Evolutionary conservation across 2,113 vertebrate species (phyloP), one percentile per base, ranked within the genome.

Genomic region (Pollimyrus isidori): DNA sequence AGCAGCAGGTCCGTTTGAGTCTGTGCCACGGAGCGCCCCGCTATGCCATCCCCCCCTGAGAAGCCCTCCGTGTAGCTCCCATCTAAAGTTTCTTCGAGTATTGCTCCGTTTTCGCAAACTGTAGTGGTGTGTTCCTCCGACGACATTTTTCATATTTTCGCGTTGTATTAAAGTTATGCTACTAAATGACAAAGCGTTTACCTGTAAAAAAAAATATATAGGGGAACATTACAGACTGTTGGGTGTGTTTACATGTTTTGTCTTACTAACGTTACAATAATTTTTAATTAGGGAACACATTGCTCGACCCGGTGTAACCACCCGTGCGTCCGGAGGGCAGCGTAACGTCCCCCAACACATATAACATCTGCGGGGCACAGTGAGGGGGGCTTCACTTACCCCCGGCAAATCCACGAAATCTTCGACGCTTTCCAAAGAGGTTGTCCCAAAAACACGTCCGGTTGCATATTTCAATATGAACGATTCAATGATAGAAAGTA

Each of bases 41-140:
- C 56, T 1, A 56, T 82, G 80, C 91, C 91, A 0, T 90, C 92
- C 87, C 94, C 93, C 90, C 93, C 93, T 48, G 94, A 92, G 5
- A 53, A 91, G 95, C 95, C 95, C 89, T 95, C 92, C 1, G 95
- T 94, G 91, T 93, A 94, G 90, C 92, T 94, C 95, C 95, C 95
- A 82, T 90, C 94, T 90, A 96, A 92, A 35, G 90, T 94, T 91
- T 94, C 94, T 3, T 93, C 94, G 6, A 89, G 90, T 49, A 93
- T 92, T 87, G 93, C 92, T 53, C 93, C 93, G 21, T 94, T 94
- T 21, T 95, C 93, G 21, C 91, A 91, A 17, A 92, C 87, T 39
- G 94, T 92, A 56, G 94, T 91, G 10, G 94, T 93, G 86, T 94
- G 93, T 87, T 94, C 93, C 92, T 95, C 73, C 17, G 93, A 90